phyloP scores from a whole-genome alignment of 2,797 vertebrate species.

The Ctenopoma kingsleyae region DNA sequence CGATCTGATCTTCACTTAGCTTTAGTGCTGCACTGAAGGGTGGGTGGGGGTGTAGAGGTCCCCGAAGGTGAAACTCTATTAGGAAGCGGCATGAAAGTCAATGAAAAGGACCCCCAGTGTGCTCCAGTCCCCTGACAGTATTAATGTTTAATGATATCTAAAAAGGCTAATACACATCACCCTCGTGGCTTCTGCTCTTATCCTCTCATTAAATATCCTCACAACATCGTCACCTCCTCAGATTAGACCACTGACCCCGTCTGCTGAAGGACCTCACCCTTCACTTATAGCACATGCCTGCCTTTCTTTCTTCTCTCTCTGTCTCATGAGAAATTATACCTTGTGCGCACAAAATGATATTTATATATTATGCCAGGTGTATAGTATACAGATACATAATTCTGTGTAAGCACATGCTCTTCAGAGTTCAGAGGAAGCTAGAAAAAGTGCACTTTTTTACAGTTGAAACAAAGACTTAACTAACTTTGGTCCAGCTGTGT shows the following conservation, averaged over 20 bases:
- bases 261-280: conserved; percentile 66
- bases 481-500: neutral
- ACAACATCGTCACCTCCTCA: conserved; percentile 67
- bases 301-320: neutral
- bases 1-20: conserved; percentile 68
- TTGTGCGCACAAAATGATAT: neutral
- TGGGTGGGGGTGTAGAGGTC: conserved; percentile 53
- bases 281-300: conserved; percentile 25
- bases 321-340: neutral
- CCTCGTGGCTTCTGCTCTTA: conserved; percentile 55
- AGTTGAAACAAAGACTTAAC: neutral
- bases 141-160: conserved; percentile 86
- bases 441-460: neutral
- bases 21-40: conserved; percentile 26
- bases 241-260: conserved; percentile 74
- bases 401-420: neutral
- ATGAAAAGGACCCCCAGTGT: conserved; percentile 70
- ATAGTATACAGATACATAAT: neutral
- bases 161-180: conserved; percentile 76
- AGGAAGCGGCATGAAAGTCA: conserved; percentile 78
- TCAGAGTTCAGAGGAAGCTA: neutral
- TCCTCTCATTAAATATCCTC: conserved; percentile 73
- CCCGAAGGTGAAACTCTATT: conserved; percentile 80
- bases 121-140: conserved; percentile 69
- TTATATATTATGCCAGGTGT: neutral